A percentile compares a stretch with the other conserved stretches of the same genome.
These are phyloP conservation scores for Calosoma granatense DNA, from an alignment of 1,140 invertebrate genomes.

Conservation along the genomic window DNA sequence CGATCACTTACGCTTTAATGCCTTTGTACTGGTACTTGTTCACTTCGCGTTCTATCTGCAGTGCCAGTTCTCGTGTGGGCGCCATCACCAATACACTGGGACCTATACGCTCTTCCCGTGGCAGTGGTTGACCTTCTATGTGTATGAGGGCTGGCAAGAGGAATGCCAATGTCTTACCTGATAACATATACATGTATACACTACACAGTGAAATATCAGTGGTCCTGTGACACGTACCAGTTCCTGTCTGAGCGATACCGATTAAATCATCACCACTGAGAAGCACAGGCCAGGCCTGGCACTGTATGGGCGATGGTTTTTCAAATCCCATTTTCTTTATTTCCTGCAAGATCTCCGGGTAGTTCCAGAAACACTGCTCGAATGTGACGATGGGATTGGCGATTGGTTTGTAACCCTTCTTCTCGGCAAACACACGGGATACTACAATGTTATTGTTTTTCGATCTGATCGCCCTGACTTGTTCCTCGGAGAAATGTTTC, in stretches of 20 bases:
- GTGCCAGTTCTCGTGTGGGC: slow-evolving; percentile 81
- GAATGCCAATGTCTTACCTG: slow-evolving; percentile 62
- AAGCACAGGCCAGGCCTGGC: slow-evolving; percentile 82
- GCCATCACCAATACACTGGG: slow-evolving; percentile 80
- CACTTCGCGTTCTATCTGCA: slow-evolving; percentile 85
- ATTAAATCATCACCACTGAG: slow-evolving; percentile 79
- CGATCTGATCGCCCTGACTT: slow-evolving; percentile 50
- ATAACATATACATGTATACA: slow-evolving; percentile 18
- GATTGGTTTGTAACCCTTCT: slow-evolving; percentile 39
- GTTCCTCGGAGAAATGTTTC: slow-evolving; percentile 45
- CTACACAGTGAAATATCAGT: too few relatives aligned
- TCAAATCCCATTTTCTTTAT: slow-evolving; percentile 74
- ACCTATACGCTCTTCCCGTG: slow-evolving; percentile 56
- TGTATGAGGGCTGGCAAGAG: slow-evolving; percentile 83
- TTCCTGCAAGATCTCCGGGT: slow-evolving; percentile 73
- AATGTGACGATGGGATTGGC: slow-evolving; percentile 79
- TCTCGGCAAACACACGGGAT: slow-evolving; percentile 35
- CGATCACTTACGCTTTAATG: slow-evolving; percentile 60
- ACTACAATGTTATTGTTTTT: slow-evolving; percentile 58
- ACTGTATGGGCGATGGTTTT: slow-evolving; percentile 82
- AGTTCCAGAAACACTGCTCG: slow-evolving; percentile 72
- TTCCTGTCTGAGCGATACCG: slow-evolving; percentile 89
- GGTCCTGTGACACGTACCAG: slow-evolving; percentile 59
- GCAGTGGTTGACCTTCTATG: slow-evolving; percentile 66
- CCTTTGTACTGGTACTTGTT: slow-evolving; percentile 74